These are phyloP conservation scores for Noctua fimbriata DNA, from an alignment of 2,888 invertebrate species.

Conservation along the genomic window DNA sequence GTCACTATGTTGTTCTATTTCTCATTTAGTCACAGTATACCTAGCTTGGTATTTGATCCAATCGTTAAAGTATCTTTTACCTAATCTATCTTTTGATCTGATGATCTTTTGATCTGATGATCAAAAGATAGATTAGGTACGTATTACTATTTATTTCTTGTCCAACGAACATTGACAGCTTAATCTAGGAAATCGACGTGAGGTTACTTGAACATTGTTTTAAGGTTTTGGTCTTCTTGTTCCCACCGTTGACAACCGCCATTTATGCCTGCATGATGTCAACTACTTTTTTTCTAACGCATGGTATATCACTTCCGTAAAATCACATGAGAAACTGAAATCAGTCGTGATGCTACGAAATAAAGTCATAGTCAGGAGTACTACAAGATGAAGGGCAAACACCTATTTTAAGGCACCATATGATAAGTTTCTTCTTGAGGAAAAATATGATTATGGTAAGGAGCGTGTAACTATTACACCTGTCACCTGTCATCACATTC, in stretches of 20 bases:
- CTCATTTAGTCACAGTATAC: not conserved
- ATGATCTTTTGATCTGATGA: not conserved
- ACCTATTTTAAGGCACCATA: conserved; percentile 12
- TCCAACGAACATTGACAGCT: not conserved
- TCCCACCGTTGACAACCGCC: not conserved
- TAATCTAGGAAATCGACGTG: not conserved
- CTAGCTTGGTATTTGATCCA: not conserved
- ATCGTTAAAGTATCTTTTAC: not conserved
- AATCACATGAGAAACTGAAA: not conserved
- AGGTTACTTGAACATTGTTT: not conserved
- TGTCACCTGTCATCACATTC: conserved; percentile 55
- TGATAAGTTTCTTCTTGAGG: conserved; percentile 28
- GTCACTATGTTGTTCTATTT: not conserved
- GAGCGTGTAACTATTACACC: conserved; percentile 23
- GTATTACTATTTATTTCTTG: not conserved
- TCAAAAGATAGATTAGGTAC: too few species aligned
- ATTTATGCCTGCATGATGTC: not conserved
- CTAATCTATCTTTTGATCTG: not conserved
- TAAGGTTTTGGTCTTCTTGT: not conserved
- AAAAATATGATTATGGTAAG: conserved; percentile 39
- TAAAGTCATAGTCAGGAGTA: not conserved
- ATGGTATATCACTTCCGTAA: too few species aligned
- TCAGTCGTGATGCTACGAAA: not conserved
- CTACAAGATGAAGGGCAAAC: conserved; percentile 13
- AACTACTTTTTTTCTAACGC: not conserved